phyloP scores from a whole-genome alignment of 2,888 invertebrate species.

The Cataglyphis albicans region DNA sequence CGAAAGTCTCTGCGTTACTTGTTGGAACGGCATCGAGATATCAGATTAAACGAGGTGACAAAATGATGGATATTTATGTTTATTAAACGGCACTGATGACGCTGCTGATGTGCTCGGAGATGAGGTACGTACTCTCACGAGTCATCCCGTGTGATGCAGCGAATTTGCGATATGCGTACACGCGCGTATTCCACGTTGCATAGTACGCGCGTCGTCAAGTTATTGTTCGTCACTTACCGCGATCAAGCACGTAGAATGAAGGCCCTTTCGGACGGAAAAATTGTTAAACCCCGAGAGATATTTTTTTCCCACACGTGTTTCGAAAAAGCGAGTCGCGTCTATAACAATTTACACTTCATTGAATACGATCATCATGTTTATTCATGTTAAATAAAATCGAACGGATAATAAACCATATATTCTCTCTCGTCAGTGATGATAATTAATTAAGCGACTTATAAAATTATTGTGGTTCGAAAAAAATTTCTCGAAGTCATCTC shows the following conservation, averaged over 20 bases:
- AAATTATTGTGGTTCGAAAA: background rate
- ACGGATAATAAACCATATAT: background rate
- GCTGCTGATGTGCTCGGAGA: constrained; percentile 50
- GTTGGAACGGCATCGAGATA: constrained; percentile 41
- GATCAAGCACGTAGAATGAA: constrained; percentile 38
- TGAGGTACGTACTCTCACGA: constrained; percentile 50
- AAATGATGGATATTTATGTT: constrained; percentile 48
- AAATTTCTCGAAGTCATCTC: background rate
- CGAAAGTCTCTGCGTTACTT: constrained; percentile 36
- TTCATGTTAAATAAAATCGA: background rate
- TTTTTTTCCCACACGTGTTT: background rate
- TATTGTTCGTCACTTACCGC: constrained; percentile 49
- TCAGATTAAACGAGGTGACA: constrained; percentile 48
- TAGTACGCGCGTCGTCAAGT: constrained; percentile 56
- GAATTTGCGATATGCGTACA: constrained; percentile 24
- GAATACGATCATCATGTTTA: background rate
- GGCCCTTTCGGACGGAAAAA: background rate
- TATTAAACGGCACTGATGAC: constrained; percentile 48
- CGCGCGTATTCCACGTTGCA: constrained; percentile 57
- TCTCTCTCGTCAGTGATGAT: background rate
- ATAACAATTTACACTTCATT: background rate
- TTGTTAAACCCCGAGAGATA: background rate
- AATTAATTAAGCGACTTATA: constrained; percentile 24
- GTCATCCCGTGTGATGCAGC: constrained; percentile 50
- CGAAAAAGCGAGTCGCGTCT: background rate